These are phyloP conservation scores for Dolichoris vasculosae DNA, from an alignment of 1,140 invertebrate genomes.

Conservation along the genomic window DNA sequence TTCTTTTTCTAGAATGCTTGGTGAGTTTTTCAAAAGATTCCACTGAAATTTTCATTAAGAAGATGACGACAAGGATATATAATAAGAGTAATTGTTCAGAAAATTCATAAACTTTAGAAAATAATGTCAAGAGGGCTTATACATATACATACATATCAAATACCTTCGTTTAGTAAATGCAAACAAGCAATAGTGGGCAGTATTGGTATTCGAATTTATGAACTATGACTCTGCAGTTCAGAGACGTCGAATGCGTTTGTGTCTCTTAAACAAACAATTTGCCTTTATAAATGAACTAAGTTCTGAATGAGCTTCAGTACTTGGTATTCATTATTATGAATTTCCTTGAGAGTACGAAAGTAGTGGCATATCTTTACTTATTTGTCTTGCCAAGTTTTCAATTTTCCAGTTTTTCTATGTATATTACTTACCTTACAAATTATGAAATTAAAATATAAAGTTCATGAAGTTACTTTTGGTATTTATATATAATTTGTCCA, in stretches of 20 bases:
- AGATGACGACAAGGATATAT: background rate
- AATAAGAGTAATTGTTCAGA: conserved; percentile 55
- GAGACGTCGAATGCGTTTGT: conserved; percentile 45
- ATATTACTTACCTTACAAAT: conserved; percentile 8
- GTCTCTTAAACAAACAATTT: conserved; percentile 64
- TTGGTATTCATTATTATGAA: conserved; percentile 62
- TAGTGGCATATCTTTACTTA: background rate
- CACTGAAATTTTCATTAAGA: background rate
- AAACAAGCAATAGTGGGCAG: conserved; percentile 56
- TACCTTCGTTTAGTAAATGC: conserved; percentile 56
- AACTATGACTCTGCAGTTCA: conserved; percentile 68
- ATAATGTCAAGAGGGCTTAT: conserved; percentile 12
- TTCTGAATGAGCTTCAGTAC: conserved; percentile 58
- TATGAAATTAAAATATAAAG: conserved; percentile 18
- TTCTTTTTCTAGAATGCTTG: conserved; percentile 48
- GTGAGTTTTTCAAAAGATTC: background rate
- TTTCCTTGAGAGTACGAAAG: conserved; percentile 54
- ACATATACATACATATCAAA: conserved; percentile 48
- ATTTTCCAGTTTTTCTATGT: conserved; percentile 25
- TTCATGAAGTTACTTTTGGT: background rate
- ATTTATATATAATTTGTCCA: background rate
- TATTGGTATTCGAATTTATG: conserved; percentile 56
- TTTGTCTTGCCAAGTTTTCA: conserved; percentile 35
- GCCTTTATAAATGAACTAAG: conserved; percentile 69
- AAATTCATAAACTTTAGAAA: conserved; percentile 67